phyloP scores from a whole-genome alignment of 1,140 invertebrate genomes.

The Drosophila nasuta region DNA sequence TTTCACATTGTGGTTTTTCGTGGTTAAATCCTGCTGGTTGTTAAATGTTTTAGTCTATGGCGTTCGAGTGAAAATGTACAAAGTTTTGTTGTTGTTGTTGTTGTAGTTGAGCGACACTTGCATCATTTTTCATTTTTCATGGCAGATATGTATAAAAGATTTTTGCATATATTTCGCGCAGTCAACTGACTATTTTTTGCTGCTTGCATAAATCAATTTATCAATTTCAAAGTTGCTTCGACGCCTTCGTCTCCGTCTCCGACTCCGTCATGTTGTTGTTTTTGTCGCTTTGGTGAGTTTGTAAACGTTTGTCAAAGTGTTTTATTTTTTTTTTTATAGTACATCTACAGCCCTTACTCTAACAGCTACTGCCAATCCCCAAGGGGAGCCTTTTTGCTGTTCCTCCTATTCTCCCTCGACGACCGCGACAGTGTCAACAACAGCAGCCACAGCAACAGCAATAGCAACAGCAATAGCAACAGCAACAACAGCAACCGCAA shows the following conservation, averaged over 20 bases:
- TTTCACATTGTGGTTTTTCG: conserved; percentile 43
- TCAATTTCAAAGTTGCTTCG: conserved; percentile 77
- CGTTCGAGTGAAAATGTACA: conserved; percentile 7
- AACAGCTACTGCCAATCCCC: conserved; percentile 15
- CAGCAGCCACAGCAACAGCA: conserved; percentile 30
- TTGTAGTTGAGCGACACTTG: conserved; percentile 22
- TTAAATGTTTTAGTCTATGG: conserved; percentile 16
- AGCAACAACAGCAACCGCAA: conserved; percentile 26
- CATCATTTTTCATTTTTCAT: conserved; percentile 68
- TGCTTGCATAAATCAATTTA: conserved; percentile 80
- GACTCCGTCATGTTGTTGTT: conserved; percentile 29
- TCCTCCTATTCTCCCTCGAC: not conserved
- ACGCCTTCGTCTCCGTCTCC: conserved; percentile 12
- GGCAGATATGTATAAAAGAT: conserved; percentile 45
- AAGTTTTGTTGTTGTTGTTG: conserved; percentile 6
- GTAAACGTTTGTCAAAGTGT: conserved; percentile 81
- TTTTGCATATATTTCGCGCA: conserved; percentile 46
- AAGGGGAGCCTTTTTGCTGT: not conserved
- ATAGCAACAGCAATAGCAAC: not conserved
- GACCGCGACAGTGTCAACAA: conserved; percentile 37
- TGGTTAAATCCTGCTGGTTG: conserved; percentile 48
- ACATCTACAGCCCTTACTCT: conserved; percentile 8
- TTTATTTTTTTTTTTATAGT: conserved; percentile 49
- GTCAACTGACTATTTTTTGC: conserved; percentile 59
- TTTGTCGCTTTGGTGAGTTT: conserved; percentile 67